Base-by-base conservation (phyloP, 2,797 vertebrate species). In the Tadarida brasiliensis region DNA sequence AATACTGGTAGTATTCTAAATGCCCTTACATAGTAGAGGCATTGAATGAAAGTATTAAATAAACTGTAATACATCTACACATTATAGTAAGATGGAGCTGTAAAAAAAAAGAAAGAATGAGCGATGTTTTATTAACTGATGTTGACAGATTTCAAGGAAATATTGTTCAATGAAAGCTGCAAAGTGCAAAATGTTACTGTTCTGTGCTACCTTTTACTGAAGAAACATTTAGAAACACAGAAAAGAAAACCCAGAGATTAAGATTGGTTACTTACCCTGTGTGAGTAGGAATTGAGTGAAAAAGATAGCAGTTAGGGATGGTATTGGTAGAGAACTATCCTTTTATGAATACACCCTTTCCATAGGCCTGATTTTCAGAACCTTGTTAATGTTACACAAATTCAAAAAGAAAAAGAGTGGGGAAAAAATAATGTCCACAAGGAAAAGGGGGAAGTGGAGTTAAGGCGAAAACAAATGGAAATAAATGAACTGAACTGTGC, bases 391-490 rank as follows among this genome's bases (percentile, higher is more conserved):
- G 14, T 67, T 33, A 73, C n/a, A 84, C 2, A 28, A 76, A 84
- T 54, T 51, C 9, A 68, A 39, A 87, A 39, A 30, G 4, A 71
- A 71, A 77, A 59, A 22, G 2, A 47, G 61, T 28, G 14, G 12
- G 65, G 92, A 77, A 74, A 24, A 87, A 87, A 87, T 54, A 35
- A 59, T 86, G 17, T 56, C 0, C n/a, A 57, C 4, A 82, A 39
- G 15, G 7, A 22, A 59, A 4, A 2, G 2, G 1, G 17, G 2
- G 16, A n/a, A 17, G 1, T 74, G 7, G 5, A 28, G 5, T 77
- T 89, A 70, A 93, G 67, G 24, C 9, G 77, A 94, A 86, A 78
- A 22, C 6, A 65, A 68, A 59, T 9, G 15, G 26, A 70, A 92
- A 56, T 51, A 57, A 84, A 59, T 70, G 7, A 91, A 59, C n/a